phyloP scores from a whole-genome alignment of 2,888 invertebrate species.

The Pinctada fucata region DNA sequence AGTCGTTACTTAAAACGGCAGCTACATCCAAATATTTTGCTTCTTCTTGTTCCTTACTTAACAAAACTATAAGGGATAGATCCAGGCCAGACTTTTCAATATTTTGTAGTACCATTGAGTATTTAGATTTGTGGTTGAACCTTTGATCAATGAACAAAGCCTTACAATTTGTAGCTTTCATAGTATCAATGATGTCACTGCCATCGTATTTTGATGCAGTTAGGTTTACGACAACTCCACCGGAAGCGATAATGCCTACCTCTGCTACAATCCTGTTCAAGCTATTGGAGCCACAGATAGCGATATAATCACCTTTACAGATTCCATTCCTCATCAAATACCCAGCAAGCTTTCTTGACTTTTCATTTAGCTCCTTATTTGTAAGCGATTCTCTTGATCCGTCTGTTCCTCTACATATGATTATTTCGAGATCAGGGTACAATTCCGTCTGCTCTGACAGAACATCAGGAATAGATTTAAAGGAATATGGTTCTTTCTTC shows the following conservation, averaged over 20 bases:
- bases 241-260: slow-evolving; percentile 20
- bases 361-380: too few species aligned
- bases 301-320: slow-evolving; percentile 18
- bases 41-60: background rate
- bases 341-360: background rate
- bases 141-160: slow-evolving; percentile 25
- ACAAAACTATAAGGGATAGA: background rate
- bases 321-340: slow-evolving; percentile 16
- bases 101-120: too few species aligned
- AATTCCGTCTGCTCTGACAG: too few species aligned
- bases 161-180: slow-evolving; percentile 13
- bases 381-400: too few species aligned
- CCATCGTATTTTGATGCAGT: background rate
- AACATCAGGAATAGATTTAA: too few species aligned
- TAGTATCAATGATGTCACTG: slow-evolving; percentile 4
- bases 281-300: slow-evolving; percentile 25
- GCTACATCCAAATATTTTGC: background rate
- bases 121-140: too few species aligned
- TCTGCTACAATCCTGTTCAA: slow-evolving; percentile 17
- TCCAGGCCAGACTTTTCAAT: background rate
- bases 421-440: too few species aligned
- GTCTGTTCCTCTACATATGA: too few species aligned
- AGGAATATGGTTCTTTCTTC: too few species aligned
- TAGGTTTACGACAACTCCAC: slow-evolving; percentile 26
- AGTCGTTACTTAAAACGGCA: background rate